phyloP scores from a whole-genome alignment of 2,888 invertebrate genomes.

The Orthonychiurus folsomi region DNA sequence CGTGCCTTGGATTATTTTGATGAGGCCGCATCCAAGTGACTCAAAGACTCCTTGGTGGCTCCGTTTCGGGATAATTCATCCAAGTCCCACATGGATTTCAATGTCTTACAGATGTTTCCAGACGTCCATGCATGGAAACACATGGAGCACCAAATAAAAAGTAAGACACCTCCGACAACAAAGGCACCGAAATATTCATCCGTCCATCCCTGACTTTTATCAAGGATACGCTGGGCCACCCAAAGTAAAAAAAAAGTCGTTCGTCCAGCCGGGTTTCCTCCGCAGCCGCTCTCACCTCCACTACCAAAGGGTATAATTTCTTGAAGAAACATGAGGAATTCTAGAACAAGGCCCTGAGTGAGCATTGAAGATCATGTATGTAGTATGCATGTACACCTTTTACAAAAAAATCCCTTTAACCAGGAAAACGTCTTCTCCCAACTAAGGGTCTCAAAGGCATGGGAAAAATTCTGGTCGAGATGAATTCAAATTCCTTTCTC shows the following conservation, averaged over 20 bases:
- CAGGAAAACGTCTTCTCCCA: too few relatives aligned
- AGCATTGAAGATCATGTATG: too few relatives aligned
- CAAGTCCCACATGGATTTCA: neutral
- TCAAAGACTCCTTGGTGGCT: neutral
- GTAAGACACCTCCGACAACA: slow-evolving; percentile 6
- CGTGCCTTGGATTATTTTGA: neutral
- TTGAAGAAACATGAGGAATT: neutral
- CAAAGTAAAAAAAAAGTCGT: neutral
- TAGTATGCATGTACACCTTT: too few relatives aligned
- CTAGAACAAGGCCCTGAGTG: neutral
- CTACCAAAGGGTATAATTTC: neutral
- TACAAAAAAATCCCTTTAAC: too few relatives aligned
- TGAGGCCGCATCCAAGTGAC: neutral
- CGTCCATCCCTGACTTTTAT: too few relatives aligned
- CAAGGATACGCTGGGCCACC: neutral
- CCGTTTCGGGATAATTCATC: neutral
- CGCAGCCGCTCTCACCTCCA: too few relatives aligned
- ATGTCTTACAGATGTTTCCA: neutral
- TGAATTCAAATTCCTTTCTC: neutral
- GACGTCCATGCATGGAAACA: neutral
- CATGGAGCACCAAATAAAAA: neutral
- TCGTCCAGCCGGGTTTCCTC: too few relatives aligned
- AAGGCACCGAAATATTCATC: slow-evolving; percentile 4
- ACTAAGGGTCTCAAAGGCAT: too few relatives aligned
- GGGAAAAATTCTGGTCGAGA: neutral